Conservation (phyloP, 1,140 invertebrate genomes). For the Drosophila ogumai region DNA sequence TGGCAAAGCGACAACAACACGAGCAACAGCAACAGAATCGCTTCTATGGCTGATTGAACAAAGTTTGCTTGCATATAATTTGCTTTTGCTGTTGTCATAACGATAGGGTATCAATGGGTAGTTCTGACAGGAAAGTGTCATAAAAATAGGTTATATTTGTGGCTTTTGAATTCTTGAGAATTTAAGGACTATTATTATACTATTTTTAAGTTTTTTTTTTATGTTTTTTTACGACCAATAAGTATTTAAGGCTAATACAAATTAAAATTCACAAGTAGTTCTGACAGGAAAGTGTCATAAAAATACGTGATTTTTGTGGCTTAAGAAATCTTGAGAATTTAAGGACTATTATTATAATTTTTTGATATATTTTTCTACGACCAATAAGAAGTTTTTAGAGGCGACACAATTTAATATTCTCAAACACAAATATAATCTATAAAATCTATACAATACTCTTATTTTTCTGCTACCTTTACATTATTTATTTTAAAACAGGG, state of each 20-base stretch:
- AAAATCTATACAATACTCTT: neutral
- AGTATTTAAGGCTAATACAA: too few relatives aligned
- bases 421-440: neutral
- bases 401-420: too few relatives aligned
- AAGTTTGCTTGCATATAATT: constrained; percentile 66
- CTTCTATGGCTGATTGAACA: constrained; percentile 77
- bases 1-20: constrained; percentile 47
- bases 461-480: too few relatives aligned
- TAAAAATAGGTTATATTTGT: neutral
- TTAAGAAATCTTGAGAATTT: too few relatives aligned
- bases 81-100: constrained; percentile 39
- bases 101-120: constrained; percentile 26
- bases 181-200: neutral
- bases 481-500: neutral
- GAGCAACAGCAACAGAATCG: constrained; percentile 36
- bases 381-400: too few relatives aligned
- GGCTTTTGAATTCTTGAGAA: neutral
- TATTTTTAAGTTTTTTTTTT: neutral
- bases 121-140: neutral
- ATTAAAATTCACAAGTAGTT: too few relatives aligned
- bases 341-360: too few relatives aligned
- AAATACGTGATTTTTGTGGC: too few relatives aligned
- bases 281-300: too few relatives aligned
- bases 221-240: neutral
- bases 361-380: too few relatives aligned